Conservation (phyloP, 2,113 vertebrate species). For the Bagarius yarrelli region DNA sequence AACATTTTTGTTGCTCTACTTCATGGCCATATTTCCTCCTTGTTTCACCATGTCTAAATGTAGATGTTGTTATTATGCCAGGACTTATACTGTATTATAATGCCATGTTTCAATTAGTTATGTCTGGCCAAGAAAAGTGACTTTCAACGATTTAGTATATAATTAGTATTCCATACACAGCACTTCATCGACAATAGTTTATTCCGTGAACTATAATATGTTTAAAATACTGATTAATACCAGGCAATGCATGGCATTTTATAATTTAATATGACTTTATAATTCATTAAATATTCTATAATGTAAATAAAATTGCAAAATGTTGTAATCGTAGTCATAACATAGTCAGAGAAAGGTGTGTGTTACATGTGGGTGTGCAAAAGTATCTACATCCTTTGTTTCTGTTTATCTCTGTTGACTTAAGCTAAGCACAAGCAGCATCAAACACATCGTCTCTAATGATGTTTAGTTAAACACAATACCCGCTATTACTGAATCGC, state of each 20-base stretch:
- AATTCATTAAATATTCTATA: not conserved
- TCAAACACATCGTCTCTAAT: constrained; percentile 8
- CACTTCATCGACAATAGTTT: constrained; percentile 34
- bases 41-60: not conserved
- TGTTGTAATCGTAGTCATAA: not conserved
- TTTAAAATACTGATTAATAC: no score
- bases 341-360: not conserved
- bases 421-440: constrained; percentile 36
- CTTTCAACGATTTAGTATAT: constrained; percentile 49
- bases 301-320: not conserved
- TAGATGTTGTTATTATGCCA: constrained; percentile 5
- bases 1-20: not conserved
- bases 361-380: not conserved
- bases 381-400: constrained; percentile 12
- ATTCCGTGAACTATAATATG: no score
- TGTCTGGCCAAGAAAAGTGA: constrained; percentile 51
- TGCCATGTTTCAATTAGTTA: constrained; percentile 38
- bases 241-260: not conserved
- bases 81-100: constrained; percentile 10
- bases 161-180: constrained; percentile 65
- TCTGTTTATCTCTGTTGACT: constrained; percentile 41
- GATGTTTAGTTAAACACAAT: constrained; percentile 30
- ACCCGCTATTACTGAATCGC: not conserved
- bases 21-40: not conserved
- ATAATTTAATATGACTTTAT: not conserved